Percentiles rank a stretch among this genome's conserved stretches.
Evolutionary conservation across 2,888 invertebrate species (phyloP).

Genomic region (Oscheius myriophilus): DNA sequence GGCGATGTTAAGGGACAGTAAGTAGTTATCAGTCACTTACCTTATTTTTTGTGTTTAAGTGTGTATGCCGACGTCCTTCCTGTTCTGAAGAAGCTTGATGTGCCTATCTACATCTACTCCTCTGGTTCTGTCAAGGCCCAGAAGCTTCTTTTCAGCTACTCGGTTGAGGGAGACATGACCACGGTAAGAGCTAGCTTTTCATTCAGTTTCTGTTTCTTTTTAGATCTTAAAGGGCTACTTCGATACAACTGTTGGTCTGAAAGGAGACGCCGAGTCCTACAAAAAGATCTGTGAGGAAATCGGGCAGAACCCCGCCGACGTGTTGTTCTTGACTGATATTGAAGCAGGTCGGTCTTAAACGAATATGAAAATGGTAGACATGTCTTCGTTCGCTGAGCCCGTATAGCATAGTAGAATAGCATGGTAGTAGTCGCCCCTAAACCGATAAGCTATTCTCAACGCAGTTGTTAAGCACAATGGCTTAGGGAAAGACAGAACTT

Average conservation of each 20-base stretch:
- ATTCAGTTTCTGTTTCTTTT: slow-evolving; percentile 32
- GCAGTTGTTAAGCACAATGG: background rate
- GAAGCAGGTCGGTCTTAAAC: slow-evolving; percentile 77
- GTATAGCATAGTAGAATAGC: too few species aligned
- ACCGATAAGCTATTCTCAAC: background rate
- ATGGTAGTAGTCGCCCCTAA: too few species aligned
- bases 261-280: slow-evolving; percentile 84
- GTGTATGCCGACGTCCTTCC: slow-evolving; percentile 86
- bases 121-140: slow-evolving; percentile 91
- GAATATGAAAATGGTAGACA: background rate
- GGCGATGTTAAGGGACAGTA: slow-evolving; percentile 87
- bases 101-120: slow-evolving; percentile 83
- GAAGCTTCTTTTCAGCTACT: slow-evolving; percentile 84
- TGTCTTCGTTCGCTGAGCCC: too few species aligned
- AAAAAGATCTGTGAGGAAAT: slow-evolving; percentile 81
- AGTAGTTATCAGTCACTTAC: slow-evolving; percentile 75
- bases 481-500: too few species aligned
- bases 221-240: slow-evolving; percentile 82
- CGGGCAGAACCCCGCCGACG: slow-evolving; percentile 77
- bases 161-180: slow-evolving; percentile 82
- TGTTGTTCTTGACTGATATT: slow-evolving; percentile 88
- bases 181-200: slow-evolving; percentile 71
- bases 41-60: slow-evolving; percentile 71
- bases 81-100: slow-evolving; percentile 78
- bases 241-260: slow-evolving; percentile 86